Evolutionary conservation across 2,888 invertebrate species (phyloP), one percentile per base, ranked within the genome.

Genomic region (Tenthredo amoena): DNA sequence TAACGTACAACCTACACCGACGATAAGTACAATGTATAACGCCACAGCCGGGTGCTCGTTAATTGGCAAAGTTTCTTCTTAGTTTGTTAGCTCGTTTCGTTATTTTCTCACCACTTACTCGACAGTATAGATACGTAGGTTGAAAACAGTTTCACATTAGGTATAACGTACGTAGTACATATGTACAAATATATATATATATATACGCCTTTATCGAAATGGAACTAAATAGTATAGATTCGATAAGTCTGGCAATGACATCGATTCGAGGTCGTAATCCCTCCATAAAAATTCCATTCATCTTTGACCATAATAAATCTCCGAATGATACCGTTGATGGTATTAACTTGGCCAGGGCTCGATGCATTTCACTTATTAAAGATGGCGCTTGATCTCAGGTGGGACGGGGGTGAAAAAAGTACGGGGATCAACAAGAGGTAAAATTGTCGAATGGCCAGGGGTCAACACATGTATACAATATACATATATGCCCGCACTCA

Each of bases 31-130:
- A 55, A 50, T 50, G 77, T 55, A 77, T 77, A 77, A 50, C 77
- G 47, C 31, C 50, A 43, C 21, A 55, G 50, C 50, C 50, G 26
- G 77, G 55, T 77, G 18, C 77, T 55, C 26, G 77, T 55, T 77
- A 50, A 77, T 77, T 77, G 31, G 77, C 77, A 50, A 77, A 77
- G 77, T 77, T 77, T 77, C 77, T 77, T 77, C 26, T 77, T 50
- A 55, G 50, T 77, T 77, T 55, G 50, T 77, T 77, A 37, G 77
- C 34, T 26, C 77, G 50, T 50, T 55, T 77, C 31, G 55, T 55
- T 77, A 77, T 77, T 77, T 55, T 77, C 26, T 55, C 77, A 77
- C 77, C 77, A 31, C 77, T 77, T 34, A 31, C 31, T 55, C 50
- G 31, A 47, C 26, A 50, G n/a, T 50, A 50, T 31, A 37, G 26